These are phyloP conservation scores for Empis stercorea DNA, from an alignment of 2,888 invertebrate species.

Conservation along the genomic window DNA sequence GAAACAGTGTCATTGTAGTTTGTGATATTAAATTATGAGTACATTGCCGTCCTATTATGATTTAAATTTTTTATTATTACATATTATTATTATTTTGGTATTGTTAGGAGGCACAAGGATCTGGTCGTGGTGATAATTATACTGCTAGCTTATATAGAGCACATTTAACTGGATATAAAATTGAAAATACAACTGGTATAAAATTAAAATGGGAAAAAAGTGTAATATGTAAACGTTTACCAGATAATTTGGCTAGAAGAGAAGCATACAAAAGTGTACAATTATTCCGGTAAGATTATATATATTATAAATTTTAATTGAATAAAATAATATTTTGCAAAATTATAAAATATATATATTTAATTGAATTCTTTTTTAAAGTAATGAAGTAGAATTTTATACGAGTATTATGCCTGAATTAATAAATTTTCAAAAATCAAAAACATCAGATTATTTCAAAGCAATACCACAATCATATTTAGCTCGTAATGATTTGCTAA, in stretches of 20 bases:
- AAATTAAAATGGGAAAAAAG: conserved; percentile 49
- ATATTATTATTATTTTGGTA: too few species aligned
- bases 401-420: conserved; percentile 57
- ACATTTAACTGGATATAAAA: conserved; percentile 40
- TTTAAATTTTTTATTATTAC: too few species aligned
- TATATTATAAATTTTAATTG: background rate
- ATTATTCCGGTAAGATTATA: conserved; percentile 40
- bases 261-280: conserved; percentile 59
- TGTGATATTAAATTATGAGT: too few species aligned
- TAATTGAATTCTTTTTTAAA: conserved; percentile 12
- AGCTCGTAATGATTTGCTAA: conserved; percentile 44
- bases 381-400: conserved; percentile 60
- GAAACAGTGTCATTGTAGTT: too few species aligned
- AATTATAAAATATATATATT: too few species aligned
- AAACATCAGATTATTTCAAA: conserved; percentile 37
- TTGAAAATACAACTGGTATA: conserved; percentile 19
- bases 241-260: conserved; percentile 48
- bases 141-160: conserved; percentile 60
- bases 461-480: conserved; percentile 48
- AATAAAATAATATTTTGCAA: too few species aligned
- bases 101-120: conserved; percentile 51
- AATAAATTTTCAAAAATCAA: conserved; percentile 41
- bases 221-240: conserved; percentile 58
- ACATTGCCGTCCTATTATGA: too few species aligned
- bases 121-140: conserved; percentile 61